Base-by-base conservation (phyloP, 2,888 invertebrate species). In the Charanyca ferruginea region DNA sequence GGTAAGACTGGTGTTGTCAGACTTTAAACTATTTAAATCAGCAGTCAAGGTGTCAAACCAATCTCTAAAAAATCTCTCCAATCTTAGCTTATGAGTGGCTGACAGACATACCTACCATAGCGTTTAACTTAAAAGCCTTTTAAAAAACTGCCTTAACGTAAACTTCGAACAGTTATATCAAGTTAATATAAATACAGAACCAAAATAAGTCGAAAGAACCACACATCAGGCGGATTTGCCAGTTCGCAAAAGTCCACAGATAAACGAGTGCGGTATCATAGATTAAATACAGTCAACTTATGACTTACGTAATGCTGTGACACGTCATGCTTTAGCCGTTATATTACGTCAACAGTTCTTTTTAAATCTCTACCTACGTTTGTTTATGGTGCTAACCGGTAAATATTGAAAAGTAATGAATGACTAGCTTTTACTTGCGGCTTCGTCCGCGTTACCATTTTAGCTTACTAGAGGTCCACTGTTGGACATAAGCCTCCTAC, bases 341-440 rank as follows among this genome's bases (percentile, higher is more conserved):
- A 59, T n/a, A 25, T 48, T 73, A 73, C 79, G 54, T 73, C 79
- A 78, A 42, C 23, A 38, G 28, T 73, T 47, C n/a, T 70, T 59
- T 48, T 57, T 52, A 42, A 47, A 74, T 47, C 47, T 20, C 28
- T 45, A 41, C 51, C 65, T 45, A 20, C 51, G n/a, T 65, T 73
- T 67, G 23, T 32, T 28, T 22, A 38, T 6, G 13, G 22, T 22
- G 5, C 16, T 22, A 45, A 16, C 7, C 3, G 5, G 60, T n/a
- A 22, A 70, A 65, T 25, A 25, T 18, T 3, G n/a, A 8, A 44
- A 63, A 32, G 18, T 42, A 20, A 18, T 35, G 7, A 32, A 13
- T 32, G 9, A 35, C 35, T 35, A 38, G 38, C 16, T 16, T 38
- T 38, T 38, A 16, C 32, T 35, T 8, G n/a, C n/a, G n/a, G n/a